Evolutionary conservation across 2,113 vertebrate species (phyloP).

Genomic region (Megaptera novaeangliae): DNA sequence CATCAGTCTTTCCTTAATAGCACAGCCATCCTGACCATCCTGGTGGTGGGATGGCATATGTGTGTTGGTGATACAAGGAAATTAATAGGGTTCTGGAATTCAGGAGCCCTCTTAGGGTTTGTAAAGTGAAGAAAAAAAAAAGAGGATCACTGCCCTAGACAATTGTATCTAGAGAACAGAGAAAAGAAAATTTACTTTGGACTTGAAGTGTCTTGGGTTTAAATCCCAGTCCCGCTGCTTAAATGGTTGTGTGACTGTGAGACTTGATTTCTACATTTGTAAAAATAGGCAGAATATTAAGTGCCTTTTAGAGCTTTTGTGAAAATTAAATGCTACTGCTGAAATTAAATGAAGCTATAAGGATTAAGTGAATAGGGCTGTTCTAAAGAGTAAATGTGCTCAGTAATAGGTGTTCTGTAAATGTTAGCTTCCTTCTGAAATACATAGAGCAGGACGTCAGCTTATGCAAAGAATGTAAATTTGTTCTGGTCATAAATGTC

Average conservation of each 20-base stretch:
- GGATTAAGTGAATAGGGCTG: not conserved
- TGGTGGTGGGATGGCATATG: not conserved
- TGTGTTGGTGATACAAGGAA: not conserved
- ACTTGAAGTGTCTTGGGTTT: not conserved
- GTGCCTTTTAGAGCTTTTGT: not conserved
- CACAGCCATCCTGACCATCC: not conserved
- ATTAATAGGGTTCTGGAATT: not conserved
- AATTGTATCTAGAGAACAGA: not conserved
- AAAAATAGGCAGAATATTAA: conserved; percentile 11
- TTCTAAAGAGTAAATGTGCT: not conserved
- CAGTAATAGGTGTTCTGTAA: not conserved
- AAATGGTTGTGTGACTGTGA: not conserved
- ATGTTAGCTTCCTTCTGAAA: conserved; percentile 2
- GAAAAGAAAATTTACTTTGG: not conserved
- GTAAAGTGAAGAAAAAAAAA: not conserved
- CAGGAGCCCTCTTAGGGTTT: not conserved
- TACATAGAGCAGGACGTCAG: not conserved
- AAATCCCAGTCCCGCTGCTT: not conserved
- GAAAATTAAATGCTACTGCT: conserved; percentile 20
- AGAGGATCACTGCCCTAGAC: not conserved
- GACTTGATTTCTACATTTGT: not conserved
- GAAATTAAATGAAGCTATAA: conserved; percentile 20
- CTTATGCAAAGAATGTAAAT: conserved; percentile 24
- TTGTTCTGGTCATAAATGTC: conserved; percentile 2
- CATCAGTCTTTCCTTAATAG: not conserved